phyloP scores from a whole-genome alignment of 2,113 vertebrate species.

The Percopsis transmontana region DNA sequence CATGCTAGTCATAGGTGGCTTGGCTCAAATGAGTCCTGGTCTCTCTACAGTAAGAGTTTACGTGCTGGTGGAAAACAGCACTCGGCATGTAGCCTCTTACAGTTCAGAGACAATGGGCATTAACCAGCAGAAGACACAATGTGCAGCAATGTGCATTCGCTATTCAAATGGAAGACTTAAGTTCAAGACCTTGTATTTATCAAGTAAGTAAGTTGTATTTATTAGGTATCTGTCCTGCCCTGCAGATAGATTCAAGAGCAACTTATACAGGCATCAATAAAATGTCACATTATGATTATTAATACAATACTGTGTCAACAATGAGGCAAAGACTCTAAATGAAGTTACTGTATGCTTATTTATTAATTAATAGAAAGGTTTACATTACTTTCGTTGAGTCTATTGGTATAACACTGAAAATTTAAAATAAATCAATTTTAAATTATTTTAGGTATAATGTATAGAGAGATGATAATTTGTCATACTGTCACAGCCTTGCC shows the following conservation, averaged over 20 bases:
- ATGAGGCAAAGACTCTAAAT: slow-evolving; percentile 14
- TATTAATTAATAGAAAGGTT: slow-evolving; percentile 35
- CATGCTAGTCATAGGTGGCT: background rate
- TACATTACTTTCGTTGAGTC: slow-evolving; percentile 7
- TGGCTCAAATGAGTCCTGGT: slow-evolving; percentile 1
- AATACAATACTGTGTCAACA: background rate
- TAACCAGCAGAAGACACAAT: background rate
- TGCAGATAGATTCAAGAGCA: no score
- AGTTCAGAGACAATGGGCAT: slow-evolving; percentile 13
- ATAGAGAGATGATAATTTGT: no score
- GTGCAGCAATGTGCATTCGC: background rate
- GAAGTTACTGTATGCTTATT: slow-evolving; percentile 1
- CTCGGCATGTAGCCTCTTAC: slow-evolving; percentile 17
- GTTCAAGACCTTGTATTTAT: background rate
- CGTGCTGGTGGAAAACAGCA: slow-evolving; percentile 14
- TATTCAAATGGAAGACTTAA: background rate
- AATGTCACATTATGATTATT: background rate
- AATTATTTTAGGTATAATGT: background rate
- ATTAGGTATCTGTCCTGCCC: no score
- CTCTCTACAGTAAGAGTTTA: slow-evolving; percentile 35
- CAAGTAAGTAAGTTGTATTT: background rate
- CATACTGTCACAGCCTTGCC: no score
- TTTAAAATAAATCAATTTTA: background rate
- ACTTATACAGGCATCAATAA: background rate
- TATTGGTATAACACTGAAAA: background rate